Conservation (phyloP, 2,797 vertebrate species). For the Pseudochirops cupreus region DNA sequence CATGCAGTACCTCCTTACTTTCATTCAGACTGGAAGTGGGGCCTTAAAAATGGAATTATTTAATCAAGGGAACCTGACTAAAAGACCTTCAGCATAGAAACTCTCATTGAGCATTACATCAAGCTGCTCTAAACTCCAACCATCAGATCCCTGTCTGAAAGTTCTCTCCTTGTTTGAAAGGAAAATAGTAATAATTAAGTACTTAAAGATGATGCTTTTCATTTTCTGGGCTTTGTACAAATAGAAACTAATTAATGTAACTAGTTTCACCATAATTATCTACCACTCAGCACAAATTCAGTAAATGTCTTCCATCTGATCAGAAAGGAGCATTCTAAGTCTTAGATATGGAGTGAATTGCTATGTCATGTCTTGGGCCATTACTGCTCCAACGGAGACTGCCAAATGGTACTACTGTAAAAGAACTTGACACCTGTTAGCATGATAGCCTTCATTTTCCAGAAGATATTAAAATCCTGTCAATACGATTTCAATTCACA, state of each 20-base stretch:
- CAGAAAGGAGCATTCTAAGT: constrained; percentile 65
- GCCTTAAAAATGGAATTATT: not conserved
- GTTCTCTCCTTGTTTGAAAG: constrained; percentile 62
- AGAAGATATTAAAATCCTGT: constrained; percentile 83
- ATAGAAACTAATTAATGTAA: constrained; percentile 71
- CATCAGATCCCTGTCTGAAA: constrained; percentile 29
- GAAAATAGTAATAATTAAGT: constrained; percentile 63
- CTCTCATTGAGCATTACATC: constrained; percentile 21
- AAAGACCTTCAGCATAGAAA: not conserved
- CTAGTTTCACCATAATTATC: constrained; percentile 75
- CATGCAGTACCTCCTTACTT: not conserved
- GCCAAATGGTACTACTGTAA: constrained; percentile 56
- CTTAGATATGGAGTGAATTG: constrained; percentile 71
- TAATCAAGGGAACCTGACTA: constrained; percentile 10
- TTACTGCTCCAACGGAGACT: constrained; percentile 59
- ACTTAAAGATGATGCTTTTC: constrained; percentile 44
- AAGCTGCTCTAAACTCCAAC: not conserved
- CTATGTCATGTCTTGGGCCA: constrained; percentile 56
- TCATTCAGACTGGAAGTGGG: not conserved
- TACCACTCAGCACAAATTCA: constrained; percentile 71
- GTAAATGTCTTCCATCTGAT: constrained; percentile 57
- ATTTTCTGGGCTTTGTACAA: constrained; percentile 41
- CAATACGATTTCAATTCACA: constrained; percentile 83
- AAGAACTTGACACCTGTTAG: constrained; percentile 60
- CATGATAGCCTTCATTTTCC: constrained; percentile 81